A percentile compares a stretch with the other conserved stretches of the same genome.
phyloP scores from a whole-genome alignment of 1,140 invertebrate genomes.

The Metopolophium dirhodum region DNA sequence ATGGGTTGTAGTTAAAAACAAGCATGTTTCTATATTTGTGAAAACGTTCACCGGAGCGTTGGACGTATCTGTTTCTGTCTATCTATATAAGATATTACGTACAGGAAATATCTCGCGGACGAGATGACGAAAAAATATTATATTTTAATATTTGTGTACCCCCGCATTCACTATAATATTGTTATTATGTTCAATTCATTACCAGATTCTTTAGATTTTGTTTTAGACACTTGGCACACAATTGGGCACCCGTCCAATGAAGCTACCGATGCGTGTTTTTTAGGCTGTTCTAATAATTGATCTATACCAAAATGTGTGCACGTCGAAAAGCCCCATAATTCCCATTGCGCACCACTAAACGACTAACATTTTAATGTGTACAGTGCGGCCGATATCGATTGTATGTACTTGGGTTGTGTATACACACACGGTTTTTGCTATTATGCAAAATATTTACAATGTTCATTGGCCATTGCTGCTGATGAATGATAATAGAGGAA shows the following conservation, averaged over 20 bases:
- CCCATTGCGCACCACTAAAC: not conserved
- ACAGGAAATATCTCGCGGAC: not conserved
- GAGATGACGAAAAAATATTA: not conserved
- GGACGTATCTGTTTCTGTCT: not conserved
- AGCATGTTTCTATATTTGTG: not conserved
- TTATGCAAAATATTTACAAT: not conserved
- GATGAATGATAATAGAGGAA: not conserved
- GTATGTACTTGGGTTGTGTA: not conserved
- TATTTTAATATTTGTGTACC: not conserved
- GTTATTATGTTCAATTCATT: not conserved
- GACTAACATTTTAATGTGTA: not conserved
- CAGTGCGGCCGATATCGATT: not conserved
- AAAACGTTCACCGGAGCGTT: not conserved
- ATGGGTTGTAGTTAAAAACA: not conserved
- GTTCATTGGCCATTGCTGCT: not conserved
- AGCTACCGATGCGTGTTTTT: not conserved
- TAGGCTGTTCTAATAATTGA: not conserved
- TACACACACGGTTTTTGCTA: not conserved
- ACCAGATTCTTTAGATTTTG: slow-evolving; percentile 7
- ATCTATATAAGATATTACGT: not conserved
- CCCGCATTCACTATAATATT: not conserved
- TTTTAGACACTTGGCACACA: slow-evolving; percentile 27
- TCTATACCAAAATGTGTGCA: not conserved
- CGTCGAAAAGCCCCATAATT: not conserved
- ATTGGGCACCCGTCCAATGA: not conserved